A percentile compares a stretch with the other conserved stretches of the same genome.
These are phyloP conservation scores for Pyxicephalus adspersus DNA, from an alignment of 2,113 vertebrate species.

Conservation along the genomic window DNA sequence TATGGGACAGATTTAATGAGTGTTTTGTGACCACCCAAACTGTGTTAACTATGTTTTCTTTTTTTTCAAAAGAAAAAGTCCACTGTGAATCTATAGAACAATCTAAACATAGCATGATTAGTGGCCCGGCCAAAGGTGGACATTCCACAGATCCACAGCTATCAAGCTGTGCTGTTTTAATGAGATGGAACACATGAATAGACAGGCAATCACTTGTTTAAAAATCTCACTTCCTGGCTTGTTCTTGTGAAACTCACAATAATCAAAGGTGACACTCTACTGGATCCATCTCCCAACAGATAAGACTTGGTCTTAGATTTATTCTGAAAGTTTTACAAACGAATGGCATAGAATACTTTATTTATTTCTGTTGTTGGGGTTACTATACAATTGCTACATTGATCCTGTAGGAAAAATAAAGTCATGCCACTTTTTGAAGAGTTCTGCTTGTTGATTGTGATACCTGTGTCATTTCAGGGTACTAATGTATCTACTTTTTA, in stretches of 20 bases:
- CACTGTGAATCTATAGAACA: background rate
- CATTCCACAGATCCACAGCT: background rate
- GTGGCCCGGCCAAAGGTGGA: background rate
- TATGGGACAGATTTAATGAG: background rate
- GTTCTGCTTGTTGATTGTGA: no score
- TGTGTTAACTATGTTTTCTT: background rate
- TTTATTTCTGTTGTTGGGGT: background rate
- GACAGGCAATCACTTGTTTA: slow-evolving; percentile 18
- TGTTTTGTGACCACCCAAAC: background rate
- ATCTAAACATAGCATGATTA: slow-evolving; percentile 8
- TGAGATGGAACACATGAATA: slow-evolving; percentile 24
- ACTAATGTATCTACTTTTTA: no score
- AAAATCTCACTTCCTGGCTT: slow-evolving; percentile 1
- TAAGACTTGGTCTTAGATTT: background rate
- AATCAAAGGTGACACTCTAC: slow-evolving; percentile 25
- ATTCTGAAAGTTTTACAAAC: background rate
- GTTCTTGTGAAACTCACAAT: background rate
- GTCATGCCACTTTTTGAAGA: no score
- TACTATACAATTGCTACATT: no score
- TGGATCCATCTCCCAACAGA: slow-evolving; percentile 12
- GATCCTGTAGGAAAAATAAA: no score
- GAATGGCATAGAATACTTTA: background rate
- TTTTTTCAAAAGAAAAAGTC: background rate
- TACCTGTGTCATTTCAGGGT: no score
- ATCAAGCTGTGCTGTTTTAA: slow-evolving; percentile 28